phyloP scores from a whole-genome alignment of 2,888 invertebrate species.

The Andrena camellia region DNA sequence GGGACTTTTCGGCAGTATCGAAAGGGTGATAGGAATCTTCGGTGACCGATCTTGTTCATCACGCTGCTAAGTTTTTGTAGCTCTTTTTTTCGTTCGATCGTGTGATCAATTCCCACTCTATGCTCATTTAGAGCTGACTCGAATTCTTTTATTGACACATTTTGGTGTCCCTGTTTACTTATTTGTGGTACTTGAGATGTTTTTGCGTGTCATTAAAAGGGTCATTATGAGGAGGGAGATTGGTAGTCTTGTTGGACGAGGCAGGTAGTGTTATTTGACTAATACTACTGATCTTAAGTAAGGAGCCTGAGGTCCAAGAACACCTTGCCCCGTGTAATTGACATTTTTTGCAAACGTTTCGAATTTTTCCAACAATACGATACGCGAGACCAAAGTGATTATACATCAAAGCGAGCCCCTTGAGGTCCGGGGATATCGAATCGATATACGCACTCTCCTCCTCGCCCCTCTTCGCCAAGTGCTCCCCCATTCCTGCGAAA shows the following conservation, averaged over 20 bases:
- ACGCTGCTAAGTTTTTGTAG: too few relatives aligned
- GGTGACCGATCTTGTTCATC: too few relatives aligned
- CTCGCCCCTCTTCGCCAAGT: conserved; percentile 19
- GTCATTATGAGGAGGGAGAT: too few relatives aligned
- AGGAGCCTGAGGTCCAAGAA: neutral
- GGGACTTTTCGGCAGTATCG: neutral
- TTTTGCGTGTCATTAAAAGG: too few relatives aligned
- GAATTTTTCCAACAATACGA: conserved; percentile 34
- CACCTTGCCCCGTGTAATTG: neutral
- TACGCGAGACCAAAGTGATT: conserved; percentile 69
- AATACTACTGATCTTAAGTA: neutral
- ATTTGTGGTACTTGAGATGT: too few relatives aligned
- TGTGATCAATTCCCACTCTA: too few relatives aligned
- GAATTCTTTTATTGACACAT: too few relatives aligned
- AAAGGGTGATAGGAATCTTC: neutral
- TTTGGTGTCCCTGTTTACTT: too few relatives aligned
- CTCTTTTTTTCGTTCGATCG: too few relatives aligned
- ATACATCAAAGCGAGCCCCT: conserved; percentile 74
- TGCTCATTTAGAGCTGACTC: too few relatives aligned
- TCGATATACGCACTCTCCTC: conserved; percentile 69
- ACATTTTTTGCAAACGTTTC: conserved; percentile 9
- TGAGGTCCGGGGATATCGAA: conserved; percentile 69
- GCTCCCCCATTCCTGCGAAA: conserved; percentile 50
- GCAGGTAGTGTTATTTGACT: too few relatives aligned
- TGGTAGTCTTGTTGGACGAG: too few relatives aligned